Conservation (phyloP, 2,797 vertebrate species). For the Heteromormyrus szaboi region DNA sequence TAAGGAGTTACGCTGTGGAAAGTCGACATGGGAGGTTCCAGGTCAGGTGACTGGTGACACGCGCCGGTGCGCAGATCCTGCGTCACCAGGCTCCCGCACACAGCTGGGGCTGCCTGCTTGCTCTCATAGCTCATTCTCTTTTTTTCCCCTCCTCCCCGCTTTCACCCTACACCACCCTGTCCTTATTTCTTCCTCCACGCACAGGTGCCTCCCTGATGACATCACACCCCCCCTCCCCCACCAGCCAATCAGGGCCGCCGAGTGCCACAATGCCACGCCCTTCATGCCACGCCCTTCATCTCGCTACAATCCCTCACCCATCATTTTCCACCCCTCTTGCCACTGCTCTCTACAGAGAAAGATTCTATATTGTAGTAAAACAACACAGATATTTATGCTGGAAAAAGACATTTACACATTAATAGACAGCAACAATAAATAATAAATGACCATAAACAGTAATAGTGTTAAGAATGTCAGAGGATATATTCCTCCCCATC, state of each 20-base stretch:
- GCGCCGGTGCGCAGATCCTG: not conserved
- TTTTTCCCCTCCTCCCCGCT: not conserved
- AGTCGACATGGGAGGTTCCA: not conserved
- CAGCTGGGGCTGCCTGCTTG: not conserved
- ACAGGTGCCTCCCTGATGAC: constrained; percentile 5
- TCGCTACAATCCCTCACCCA: not conserved
- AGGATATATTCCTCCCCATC: not conserved
- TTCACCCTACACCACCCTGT: not conserved
- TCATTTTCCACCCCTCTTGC: not conserved
- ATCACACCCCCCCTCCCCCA: not conserved
- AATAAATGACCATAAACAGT: not conserved
- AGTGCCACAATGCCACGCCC: not conserved
- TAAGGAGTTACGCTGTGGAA: not conserved
- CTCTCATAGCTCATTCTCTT: not conserved
- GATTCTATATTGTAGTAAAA: not conserved
- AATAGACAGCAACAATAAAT: not conserved
- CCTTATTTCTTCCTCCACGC: not conserved
- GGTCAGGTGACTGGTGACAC: not conserved
- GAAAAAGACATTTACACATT: not conserved
- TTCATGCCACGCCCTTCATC: not conserved
- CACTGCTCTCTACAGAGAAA: not conserved
- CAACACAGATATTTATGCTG: not conserved
- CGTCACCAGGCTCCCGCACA: not conserved
- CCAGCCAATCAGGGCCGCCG: not conserved
- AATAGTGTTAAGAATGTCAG: not conserved